phyloP scores from a whole-genome alignment of 1,140 invertebrate species.

The Drosophila kepulauana region DNA sequence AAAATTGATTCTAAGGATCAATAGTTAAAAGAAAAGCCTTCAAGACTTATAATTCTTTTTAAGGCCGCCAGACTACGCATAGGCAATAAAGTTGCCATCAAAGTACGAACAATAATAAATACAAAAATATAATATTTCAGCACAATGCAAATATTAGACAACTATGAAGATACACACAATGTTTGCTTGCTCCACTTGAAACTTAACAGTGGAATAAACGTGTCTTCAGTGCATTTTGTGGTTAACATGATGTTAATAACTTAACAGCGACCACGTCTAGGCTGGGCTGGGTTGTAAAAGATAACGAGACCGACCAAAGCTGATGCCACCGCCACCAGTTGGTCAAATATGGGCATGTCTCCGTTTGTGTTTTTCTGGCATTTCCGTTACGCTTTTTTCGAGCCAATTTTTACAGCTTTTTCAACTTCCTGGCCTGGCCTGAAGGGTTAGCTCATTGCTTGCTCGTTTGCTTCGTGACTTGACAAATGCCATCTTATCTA shows the following conservation, averaged over 20 bases:
- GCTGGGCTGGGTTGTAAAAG: not conserved
- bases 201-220: constrained; percentile 5
- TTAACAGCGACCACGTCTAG: constrained; percentile 29
- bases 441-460: constrained; percentile 1
- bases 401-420: constrained; percentile 44
- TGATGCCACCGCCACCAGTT: constrained; percentile 7
- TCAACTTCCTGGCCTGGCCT: constrained; percentile 67
- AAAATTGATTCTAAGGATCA: no score
- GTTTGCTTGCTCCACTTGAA: constrained; percentile 1
- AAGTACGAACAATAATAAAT: not conserved
- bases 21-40: no score
- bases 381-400: constrained; percentile 68
- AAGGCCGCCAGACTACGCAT: no score
- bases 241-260: constrained; percentile 26
- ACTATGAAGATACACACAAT: no score
- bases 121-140: not conserved
- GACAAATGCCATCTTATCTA: constrained; percentile 60
- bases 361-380: constrained; percentile 51
- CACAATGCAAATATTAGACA: not conserved
- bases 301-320: not conserved
- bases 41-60: no score
- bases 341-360: constrained; percentile 64
- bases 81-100: no score
- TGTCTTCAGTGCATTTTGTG: not conserved
- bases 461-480: constrained; percentile 60